Conservation (phyloP, 2,113 vertebrate species). For the Desmodus rotundus region DNA sequence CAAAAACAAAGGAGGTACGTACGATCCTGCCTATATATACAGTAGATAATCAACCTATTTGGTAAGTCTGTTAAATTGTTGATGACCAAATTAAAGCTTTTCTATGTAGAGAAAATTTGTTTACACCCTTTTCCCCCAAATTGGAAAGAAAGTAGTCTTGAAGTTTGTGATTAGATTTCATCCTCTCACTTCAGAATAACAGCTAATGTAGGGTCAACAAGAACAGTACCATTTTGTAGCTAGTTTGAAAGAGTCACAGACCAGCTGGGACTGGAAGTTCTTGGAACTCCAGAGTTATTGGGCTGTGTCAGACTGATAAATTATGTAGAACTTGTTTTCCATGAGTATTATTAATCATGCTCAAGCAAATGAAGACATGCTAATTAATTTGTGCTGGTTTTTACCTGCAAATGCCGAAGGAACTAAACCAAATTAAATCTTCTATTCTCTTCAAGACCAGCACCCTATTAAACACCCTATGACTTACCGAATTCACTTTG, state of each 20-base stretch:
- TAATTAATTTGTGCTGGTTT: conserved; percentile 84
- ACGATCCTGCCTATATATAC: not conserved
- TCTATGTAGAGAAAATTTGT: not conserved
- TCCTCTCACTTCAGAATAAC: not conserved
- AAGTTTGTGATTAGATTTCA: not conserved
- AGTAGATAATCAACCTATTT: not conserved
- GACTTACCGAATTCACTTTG: conserved; percentile 50
- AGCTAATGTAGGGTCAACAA: conserved; percentile 16
- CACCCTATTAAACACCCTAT: conserved; percentile 56
- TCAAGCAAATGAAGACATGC: conserved; percentile 80
- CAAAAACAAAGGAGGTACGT: not conserved
- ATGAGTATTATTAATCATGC: conserved; percentile 83
- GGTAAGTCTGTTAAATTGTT: not conserved
- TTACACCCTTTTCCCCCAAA: not conserved
- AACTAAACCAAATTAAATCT: conserved; percentile 74
- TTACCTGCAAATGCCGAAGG: conserved; percentile 71
- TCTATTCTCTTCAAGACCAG: conserved; percentile 57
- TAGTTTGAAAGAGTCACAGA: conserved; percentile 74
- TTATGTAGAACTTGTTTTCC: conserved; percentile 82
- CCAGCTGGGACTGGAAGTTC: conserved; percentile 69
- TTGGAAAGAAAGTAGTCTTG: not conserved
- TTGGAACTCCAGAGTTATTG: conserved; percentile 63
- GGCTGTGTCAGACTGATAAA: conserved; percentile 80
- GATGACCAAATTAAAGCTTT: not conserved
- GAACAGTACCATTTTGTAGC: conserved; percentile 59